phyloP scores from a whole-genome alignment of 2,888 invertebrate species.

The Argyresthia goedartella region DNA sequence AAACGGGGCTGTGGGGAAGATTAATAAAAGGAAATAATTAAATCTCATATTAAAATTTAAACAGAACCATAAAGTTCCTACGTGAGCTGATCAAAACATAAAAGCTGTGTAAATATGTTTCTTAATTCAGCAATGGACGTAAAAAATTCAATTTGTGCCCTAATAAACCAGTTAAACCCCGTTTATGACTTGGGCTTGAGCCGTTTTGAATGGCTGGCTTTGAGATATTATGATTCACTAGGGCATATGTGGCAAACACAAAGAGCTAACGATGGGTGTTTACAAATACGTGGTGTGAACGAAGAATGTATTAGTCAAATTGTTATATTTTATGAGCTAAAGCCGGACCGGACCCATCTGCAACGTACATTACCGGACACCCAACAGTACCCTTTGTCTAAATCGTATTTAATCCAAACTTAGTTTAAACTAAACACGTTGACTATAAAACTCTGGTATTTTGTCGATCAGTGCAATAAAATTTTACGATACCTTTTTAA shows the following conservation, averaged over 20 bases:
- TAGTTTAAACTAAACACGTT: constrained; percentile 34
- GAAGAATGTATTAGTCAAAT: constrained; percentile 42
- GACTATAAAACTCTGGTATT: constrained; percentile 18
- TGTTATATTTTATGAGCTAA: neutral
- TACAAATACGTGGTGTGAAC: constrained; percentile 42
- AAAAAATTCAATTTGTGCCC: constrained; percentile 32
- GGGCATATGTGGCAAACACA: constrained; percentile 28
- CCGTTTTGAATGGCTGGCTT: constrained; percentile 51
- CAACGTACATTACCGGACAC: too few relatives aligned
- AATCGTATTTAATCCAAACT: constrained; percentile 36
- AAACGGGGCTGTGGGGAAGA: neutral
- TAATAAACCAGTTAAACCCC: constrained; percentile 41
- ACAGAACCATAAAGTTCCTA: neutral
- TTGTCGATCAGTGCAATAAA: constrained; percentile 30
- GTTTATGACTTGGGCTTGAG: constrained; percentile 45
- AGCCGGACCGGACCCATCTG: too few relatives aligned
- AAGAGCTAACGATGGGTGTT: constrained; percentile 50
- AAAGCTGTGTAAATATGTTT: neutral
- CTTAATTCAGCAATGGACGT: constrained; percentile 7
- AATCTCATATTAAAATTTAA: neutral
- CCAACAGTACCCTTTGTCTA: constrained; percentile 24
- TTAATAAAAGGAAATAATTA: neutral
- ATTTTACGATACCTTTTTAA: constrained; percentile 39
- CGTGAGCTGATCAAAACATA: neutral
- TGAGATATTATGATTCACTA: constrained; percentile 28